A percentile compares a stretch with the other conserved stretches of the same genome.
phyloP scores from a whole-genome alignment of 1,140 invertebrate genomes.

The Helicorthomorpha holstii region DNA sequence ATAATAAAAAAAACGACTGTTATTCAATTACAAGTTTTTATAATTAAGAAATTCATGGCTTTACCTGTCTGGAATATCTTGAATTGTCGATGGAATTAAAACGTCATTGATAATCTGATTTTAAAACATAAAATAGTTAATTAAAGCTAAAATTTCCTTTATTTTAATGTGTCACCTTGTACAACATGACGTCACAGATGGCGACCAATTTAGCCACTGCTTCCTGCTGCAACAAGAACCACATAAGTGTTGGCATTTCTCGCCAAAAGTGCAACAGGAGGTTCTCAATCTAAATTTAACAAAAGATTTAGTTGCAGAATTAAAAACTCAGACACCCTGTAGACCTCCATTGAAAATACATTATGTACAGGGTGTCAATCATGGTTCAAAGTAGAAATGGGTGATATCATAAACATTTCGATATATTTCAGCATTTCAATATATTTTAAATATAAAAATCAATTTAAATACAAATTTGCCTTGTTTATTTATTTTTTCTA shows the following conservation, averaged over 20 bases:
- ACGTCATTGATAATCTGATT: slow-evolving; percentile 15
- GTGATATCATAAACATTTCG: too few species aligned
- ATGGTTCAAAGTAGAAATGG: too few species aligned
- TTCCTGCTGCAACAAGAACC: slow-evolving; percentile 24
- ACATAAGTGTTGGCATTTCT: slow-evolving; percentile 34
- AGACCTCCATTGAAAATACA: too few species aligned
- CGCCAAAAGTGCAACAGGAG: slow-evolving; percentile 38
- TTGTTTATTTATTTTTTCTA: too few species aligned
- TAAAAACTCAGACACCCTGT: too few species aligned
- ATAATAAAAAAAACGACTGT: neutral
- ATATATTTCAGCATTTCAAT: neutral
- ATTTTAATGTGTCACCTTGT: slow-evolving; percentile 31
- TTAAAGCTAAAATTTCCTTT: slow-evolving; percentile 29
- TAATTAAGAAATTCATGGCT: neutral
- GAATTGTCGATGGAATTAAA: slow-evolving; percentile 4
- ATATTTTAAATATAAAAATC: too few species aligned
- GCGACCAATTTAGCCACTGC: slow-evolving; percentile 31
- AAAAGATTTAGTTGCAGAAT: too few species aligned
- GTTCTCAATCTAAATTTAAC: slow-evolving; percentile 31
- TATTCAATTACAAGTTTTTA: neutral
- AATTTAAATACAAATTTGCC: too few species aligned
- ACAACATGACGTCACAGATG: slow-evolving; percentile 35
- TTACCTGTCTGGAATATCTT: slow-evolving; percentile 5
- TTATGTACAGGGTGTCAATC: too few species aligned
- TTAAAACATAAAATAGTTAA: neutral